Percentiles rank a stretch among this genome's conserved stretches.
Evolutionary conservation across 2,888 invertebrate species (phyloP).

Genomic region (Prenolepis imparis): DNA sequence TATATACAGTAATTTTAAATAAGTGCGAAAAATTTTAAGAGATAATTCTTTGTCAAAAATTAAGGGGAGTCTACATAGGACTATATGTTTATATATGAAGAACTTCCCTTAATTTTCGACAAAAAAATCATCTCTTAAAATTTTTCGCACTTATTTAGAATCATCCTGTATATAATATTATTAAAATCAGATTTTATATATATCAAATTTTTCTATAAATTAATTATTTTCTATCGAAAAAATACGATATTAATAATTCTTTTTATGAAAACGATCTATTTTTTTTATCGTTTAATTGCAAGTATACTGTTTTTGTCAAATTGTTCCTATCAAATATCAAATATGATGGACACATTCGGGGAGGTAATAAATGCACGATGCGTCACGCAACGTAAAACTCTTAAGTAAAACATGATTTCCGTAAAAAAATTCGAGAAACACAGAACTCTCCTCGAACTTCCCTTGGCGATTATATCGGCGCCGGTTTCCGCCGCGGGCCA

Average conservation of each 20-base stretch:
- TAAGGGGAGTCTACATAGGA: too few species aligned
- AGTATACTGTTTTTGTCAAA: neutral
- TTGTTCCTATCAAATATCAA: neutral
- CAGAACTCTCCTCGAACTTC: neutral
- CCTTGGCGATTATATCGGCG: slow-evolving; percentile 11
- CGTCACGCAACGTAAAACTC: slow-evolving; percentile 20
- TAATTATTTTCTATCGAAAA: neutral
- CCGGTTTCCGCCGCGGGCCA: slow-evolving; percentile 44
- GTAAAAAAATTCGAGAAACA: slow-evolving; percentile 24
- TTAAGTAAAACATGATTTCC: neutral
- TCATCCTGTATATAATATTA: neutral
- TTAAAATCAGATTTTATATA: neutral
- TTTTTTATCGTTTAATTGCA: too few species aligned
- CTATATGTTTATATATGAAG: too few species aligned
- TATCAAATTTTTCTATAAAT: neutral
- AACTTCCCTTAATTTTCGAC: too few species aligned
- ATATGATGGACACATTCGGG: neutral
- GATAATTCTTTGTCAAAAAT: too few species aligned
- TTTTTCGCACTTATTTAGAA: too few species aligned
- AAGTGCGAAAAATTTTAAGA: too few species aligned
- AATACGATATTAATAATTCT: neutral
- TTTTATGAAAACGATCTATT: neutral
- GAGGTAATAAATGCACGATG: slow-evolving; percentile 1
- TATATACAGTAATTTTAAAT: too few species aligned
- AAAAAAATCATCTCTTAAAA: too few species aligned